Base-by-base conservation (phyloP, 2,797 vertebrate genomes). In the Odontamblyopus rebecca region DNA sequence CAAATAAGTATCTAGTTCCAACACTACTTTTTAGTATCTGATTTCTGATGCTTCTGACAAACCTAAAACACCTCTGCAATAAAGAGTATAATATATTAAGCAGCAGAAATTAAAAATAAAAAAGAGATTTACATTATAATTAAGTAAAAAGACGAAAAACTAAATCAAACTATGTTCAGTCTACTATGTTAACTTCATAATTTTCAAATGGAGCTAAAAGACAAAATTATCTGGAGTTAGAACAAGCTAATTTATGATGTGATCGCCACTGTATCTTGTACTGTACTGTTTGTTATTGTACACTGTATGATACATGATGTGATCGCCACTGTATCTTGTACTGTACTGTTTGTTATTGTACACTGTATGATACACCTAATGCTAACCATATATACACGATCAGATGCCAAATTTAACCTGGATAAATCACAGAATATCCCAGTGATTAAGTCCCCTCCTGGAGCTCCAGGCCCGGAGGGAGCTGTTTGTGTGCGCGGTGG, bases 401-500 rank as follows among this genome's bases (percentile, higher is more conserved):
- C 19, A 23, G 53, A 54, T 54, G 6, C 23, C 54, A 9, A 13
- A 26, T 15, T 19, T 41, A 12, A 38, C 5, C 2, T 16, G 3
- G 3, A 59, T 65, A 18, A 50, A 3, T 50, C 6, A 0, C 29
- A 6, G 18, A 67, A 2, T 16, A 18, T 27, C 9, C 62, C 23
- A 27, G 51, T 5, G 19, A 4, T 57, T 5, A 41, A 5, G 0
- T 9, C 32, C 48, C 38, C 8, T 0, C 29, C 23, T 9, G 29
- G 66, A 11, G 18, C 61, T 38, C 1, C 38, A 51, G 27, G 53
- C 66, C 3, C 44, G 44, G 12, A 13, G 44, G 0, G 8, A 29
- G 65, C 0, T 62, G 65, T 23, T 6, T 72, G 78, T 77, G 73
- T 71, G 61, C 56, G 54, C 15, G 12, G 57, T 15, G 57, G 57